Conservation (phyloP, 2,888 invertebrate genomes). For the Thera obeliscata region DNA sequence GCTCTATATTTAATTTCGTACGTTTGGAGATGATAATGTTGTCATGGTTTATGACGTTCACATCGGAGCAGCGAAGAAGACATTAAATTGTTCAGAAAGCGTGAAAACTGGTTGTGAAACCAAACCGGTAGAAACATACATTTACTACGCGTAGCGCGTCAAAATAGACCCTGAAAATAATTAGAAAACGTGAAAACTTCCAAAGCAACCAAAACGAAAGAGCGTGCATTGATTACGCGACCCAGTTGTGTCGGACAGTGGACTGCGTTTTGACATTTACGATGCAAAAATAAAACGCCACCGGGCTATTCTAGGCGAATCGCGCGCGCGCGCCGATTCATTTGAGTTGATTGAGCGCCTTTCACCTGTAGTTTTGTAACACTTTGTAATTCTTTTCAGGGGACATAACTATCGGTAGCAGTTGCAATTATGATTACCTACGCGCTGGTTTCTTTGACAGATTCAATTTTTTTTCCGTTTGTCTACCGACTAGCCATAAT, state of each 20-base stretch:
- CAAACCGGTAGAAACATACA: background rate
- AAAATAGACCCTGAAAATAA: background rate
- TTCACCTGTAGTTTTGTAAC: conserved; percentile 22
- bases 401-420: background rate
- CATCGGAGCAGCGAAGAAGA: too few species aligned
- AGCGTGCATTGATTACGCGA: conserved; percentile 32
- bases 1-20: background rate
- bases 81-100: background rate
- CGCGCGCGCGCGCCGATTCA: conserved; percentile 12
- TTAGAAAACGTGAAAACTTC: conserved; percentile 1
- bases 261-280: conserved; percentile 41
- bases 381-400: background rate
- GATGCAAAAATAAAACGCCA: conserved; percentile 39
- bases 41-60: too few species aligned
- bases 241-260: conserved; percentile 34
- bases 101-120: background rate
- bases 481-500: background rate
- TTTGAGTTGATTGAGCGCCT: conserved; percentile 26
- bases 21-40: too few species aligned
- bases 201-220: conserved; percentile 15
- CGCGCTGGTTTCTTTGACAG: background rate
- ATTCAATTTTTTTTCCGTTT: background rate
- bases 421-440: background rate
- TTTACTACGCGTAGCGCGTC: background rate
- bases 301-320: conserved; percentile 30